phyloP scores from a whole-genome alignment of 2,888 invertebrate species.

The Leistus spinibarbis region DNA sequence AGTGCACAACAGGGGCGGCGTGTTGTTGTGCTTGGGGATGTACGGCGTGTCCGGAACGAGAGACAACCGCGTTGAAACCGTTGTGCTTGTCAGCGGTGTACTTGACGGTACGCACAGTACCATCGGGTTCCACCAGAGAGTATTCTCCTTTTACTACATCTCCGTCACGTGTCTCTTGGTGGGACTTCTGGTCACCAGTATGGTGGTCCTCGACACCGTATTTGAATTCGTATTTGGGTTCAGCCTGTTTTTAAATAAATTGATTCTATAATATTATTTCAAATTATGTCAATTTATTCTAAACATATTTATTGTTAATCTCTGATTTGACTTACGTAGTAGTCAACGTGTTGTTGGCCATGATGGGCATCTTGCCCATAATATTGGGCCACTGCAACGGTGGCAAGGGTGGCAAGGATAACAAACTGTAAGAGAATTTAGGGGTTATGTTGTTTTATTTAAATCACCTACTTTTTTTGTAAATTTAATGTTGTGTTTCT shows the following conservation, averaged over 20 bases:
- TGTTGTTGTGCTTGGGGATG: slow-evolving; percentile 6
- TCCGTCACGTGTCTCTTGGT: slow-evolving; percentile 12
- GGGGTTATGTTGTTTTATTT: not conserved
- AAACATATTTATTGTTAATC: not conserved
- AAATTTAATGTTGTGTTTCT: not conserved
- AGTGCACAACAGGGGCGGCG: not conserved
- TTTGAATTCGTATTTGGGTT: slow-evolving; percentile 16
- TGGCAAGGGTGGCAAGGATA: not conserved
- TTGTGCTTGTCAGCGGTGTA: slow-evolving; percentile 24
- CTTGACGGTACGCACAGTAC: slow-evolving; percentile 14
- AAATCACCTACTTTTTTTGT: not conserved
- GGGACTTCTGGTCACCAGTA: slow-evolving; percentile 21
- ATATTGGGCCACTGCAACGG: slow-evolving; percentile 8
- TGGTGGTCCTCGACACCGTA: slow-evolving; percentile 17
- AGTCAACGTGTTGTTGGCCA: slow-evolving; percentile 16
- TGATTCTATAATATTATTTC: too few relatives aligned
- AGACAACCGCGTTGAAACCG: slow-evolving; percentile 21
- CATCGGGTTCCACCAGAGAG: slow-evolving; percentile 21
- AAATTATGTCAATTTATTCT: too few relatives aligned
- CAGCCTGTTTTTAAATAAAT: not conserved
- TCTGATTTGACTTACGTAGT: slow-evolving; percentile 18
- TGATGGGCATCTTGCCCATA: slow-evolving; percentile 12
- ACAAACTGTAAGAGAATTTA: not conserved
- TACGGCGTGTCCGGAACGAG: not conserved
- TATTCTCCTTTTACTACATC: slow-evolving; percentile 21